These are phyloP conservation scores for Chelonia mydas DNA, from an alignment of 2,797 vertebrate genomes.

Conservation along the genomic window DNA sequence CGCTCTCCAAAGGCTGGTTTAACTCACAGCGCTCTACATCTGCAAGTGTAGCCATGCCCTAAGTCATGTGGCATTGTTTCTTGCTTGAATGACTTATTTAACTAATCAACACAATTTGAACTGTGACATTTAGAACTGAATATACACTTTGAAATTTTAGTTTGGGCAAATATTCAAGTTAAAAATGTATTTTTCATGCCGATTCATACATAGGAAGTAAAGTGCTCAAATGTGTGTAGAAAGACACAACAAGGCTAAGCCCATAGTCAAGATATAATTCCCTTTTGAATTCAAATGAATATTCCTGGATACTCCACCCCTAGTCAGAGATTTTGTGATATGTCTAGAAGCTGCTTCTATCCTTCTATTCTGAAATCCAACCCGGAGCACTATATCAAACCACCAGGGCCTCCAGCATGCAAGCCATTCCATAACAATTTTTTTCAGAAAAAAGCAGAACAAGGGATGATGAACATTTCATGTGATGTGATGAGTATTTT, in stretches of 20 bases:
- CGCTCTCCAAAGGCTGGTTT: no score
- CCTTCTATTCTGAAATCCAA: background rate
- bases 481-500: background rate
- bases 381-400: background rate
- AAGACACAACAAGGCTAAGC: background rate
- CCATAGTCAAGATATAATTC: background rate
- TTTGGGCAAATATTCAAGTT: background rate
- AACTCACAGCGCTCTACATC: no score
- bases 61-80: background rate
- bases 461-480: background rate
- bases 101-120: background rate
- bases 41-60: no score
- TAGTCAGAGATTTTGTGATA: background rate
- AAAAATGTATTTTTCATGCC: background rate
- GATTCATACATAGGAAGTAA: background rate
- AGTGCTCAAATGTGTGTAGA: background rate
- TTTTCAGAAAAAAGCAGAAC: background rate
- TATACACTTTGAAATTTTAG: background rate
- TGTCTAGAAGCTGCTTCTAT: background rate
- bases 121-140: background rate
- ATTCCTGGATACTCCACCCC: background rate
- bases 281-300: accelerated
- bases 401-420: background rate
- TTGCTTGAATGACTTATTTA: background rate
- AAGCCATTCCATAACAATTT: background rate